Evolutionary conservation across 2,113 vertebrate species (phyloP).

Genomic region (Solenodon paradoxus): DNA sequence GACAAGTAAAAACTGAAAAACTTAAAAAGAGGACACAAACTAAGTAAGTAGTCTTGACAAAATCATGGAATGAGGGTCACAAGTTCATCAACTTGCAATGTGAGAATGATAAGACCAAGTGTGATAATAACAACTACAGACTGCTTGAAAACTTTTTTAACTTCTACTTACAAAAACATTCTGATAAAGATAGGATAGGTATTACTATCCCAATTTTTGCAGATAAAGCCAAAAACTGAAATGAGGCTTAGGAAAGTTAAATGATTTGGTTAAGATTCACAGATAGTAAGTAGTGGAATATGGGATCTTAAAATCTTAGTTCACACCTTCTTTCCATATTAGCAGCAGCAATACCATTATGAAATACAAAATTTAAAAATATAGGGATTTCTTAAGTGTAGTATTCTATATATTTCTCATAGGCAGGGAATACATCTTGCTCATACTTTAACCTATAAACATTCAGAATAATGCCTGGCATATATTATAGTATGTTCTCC

Average conservation of each 20-base stretch:
- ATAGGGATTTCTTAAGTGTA: not conserved
- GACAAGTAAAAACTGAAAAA: slow-evolving; percentile 17
- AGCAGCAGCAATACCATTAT: not conserved
- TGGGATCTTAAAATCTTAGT: not conserved
- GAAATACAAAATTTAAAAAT: not conserved
- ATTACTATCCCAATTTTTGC: not conserved
- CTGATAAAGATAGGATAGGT: not conserved
- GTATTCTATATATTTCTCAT: not conserved
- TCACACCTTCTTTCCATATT: not conserved
- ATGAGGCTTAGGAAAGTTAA: not conserved
- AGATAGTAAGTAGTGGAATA: not conserved
- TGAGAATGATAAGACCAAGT: not conserved
- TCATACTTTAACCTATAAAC: not conserved
- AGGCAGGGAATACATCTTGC: not conserved
- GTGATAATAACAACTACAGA: not conserved
- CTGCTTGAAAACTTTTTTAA: not conserved
- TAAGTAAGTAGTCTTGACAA: not conserved
- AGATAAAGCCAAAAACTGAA: not conserved
- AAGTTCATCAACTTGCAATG: not conserved
- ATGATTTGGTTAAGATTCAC: not conserved
- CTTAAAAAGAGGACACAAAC: slow-evolving; percentile 21
- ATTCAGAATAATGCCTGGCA: not conserved
- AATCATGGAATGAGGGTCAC: not conserved
- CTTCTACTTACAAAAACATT: not conserved
- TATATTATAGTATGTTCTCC: not conserved